Base-by-base conservation (phyloP, 2,797 vertebrate species). In the Girardinus metallicus region DNA sequence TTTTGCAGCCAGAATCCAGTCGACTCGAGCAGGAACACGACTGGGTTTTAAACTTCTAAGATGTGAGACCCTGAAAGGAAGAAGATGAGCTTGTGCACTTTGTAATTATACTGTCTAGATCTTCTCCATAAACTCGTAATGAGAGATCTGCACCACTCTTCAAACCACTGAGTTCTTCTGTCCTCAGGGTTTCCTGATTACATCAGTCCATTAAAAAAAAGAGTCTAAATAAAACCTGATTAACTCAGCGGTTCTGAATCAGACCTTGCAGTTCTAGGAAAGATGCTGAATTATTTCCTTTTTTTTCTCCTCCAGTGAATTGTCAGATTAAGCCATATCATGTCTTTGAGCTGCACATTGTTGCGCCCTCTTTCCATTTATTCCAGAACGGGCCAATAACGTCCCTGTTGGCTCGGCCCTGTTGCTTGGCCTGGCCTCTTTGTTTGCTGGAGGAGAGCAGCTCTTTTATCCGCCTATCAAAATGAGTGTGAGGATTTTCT, bases 291-390 rank as follows among this genome's bases (percentile, higher is more conserved):
- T 87, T 64, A 84, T 87, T 88, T 64, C 80, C 87, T 74, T 46
- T 84, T 85, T 82, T 83, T 87, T 85, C 85, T 88, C 76, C 85
- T 90, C 85, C 88, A 87, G 76, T 90, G 87, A 90, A 76, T 87
- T 83, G 82, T 91, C 90, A 78, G 86, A 89, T 92, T 80, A 85
- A 80, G 74, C 79, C 68, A 70, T 81, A 77, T 87, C 73, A 77
- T 85, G 79, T 72, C 84, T 81, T 47, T 46, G 77, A 73, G 82
- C 82, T 64, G 76, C 86, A 83, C 88, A 73, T 73, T 70, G 76
- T 80, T 66, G 79, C 74, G 9, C 55, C 83, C 53, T 89, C 64
- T 88, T 84, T 87, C 44, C 66, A 85, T 77, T 84, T 66, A 71
- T 82, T 86, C 70, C 62, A 73, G 88, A 80, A 79, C 44, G 21